A percentile compares a stretch with the other conserved stretches of the same genome.
Evolutionary conservation across 2,888 invertebrate species (phyloP).

Genomic region (Dexiosoma caninum): DNA sequence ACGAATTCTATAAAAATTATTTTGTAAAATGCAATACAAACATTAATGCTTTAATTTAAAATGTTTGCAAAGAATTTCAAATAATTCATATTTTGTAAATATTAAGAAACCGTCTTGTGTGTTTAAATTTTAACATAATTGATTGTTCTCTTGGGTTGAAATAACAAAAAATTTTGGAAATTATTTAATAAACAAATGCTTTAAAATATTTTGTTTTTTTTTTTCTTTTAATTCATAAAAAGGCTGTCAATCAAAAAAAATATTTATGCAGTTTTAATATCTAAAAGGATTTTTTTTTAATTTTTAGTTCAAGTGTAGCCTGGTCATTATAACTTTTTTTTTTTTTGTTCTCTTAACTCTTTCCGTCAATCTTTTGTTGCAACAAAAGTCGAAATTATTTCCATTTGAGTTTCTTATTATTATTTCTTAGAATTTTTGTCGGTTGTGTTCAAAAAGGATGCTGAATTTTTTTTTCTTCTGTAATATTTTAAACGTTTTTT

Average conservation of each 20-base stretch:
- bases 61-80: background rate
- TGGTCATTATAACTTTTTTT: slow-evolving; percentile 15
- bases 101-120: background rate
- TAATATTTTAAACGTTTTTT: slow-evolving; percentile 15
- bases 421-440: slow-evolving; percentile 56
- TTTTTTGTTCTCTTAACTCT: slow-evolving; percentile 50
- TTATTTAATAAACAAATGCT: slow-evolving; percentile 6
- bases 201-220: background rate
- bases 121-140: slow-evolving; percentile 54
- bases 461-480: slow-evolving; percentile 2
- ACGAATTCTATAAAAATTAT: background rate
- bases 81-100: slow-evolving; percentile 57
- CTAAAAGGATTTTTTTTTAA: slow-evolving; percentile 42
- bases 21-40: background rate
- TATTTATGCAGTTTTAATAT: slow-evolving; percentile 68
- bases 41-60: slow-evolving; percentile 49
- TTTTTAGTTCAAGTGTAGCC: slow-evolving; percentile 35
- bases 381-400: slow-evolving; percentile 48
- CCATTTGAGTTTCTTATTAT: slow-evolving; percentile 8
- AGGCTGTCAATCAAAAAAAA: slow-evolving; percentile 72
- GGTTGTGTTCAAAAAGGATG: slow-evolving; percentile 42
- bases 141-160: slow-evolving; percentile 69
- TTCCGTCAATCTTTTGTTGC: slow-evolving; percentile 51
- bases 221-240: slow-evolving; percentile 30
- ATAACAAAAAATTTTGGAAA: slow-evolving; percentile 5